Conservation (phyloP, 1,140 invertebrate species). For the Teleogryllus occipitalis region DNA sequence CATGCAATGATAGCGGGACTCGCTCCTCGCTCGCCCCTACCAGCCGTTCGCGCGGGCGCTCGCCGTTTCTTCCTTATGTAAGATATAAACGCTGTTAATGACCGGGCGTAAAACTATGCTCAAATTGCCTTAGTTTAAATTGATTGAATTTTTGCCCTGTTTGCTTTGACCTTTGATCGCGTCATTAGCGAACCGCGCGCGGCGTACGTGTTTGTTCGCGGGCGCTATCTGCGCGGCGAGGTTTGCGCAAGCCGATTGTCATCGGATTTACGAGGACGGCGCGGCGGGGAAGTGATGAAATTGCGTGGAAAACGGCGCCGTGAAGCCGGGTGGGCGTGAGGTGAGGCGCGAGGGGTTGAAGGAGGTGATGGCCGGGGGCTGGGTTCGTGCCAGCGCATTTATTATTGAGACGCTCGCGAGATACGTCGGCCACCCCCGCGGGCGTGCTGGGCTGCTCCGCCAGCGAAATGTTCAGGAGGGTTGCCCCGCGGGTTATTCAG, state of each 20-base stretch:
- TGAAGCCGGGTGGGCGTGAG: constrained; percentile 23
- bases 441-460: background rate
- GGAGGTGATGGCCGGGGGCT: constrained; percentile 15
- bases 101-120: background rate
- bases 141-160: background rate
- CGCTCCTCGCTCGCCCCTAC: too few relatives aligned
- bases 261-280: constrained; percentile 7
- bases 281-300: constrained; percentile 11
- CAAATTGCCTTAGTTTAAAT: background rate
- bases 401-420: background rate
- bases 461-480: too few relatives aligned
- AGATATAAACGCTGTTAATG: background rate
- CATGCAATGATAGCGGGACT: too few relatives aligned
- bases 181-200: background rate
- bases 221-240: background rate
- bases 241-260: background rate
- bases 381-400: background rate
- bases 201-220: background rate
- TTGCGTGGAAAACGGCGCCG: constrained; percentile 18
- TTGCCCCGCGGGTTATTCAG: too few relatives aligned
- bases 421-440: background rate
- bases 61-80: background rate
- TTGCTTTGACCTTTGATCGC: background rate
- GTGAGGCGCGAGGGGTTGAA: constrained; percentile 21
- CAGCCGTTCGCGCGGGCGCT: too few relatives aligned